Evolutionary conservation across 2,888 invertebrate species (phyloP).

Genomic region (Pseudolycoriella hygida): DNA sequence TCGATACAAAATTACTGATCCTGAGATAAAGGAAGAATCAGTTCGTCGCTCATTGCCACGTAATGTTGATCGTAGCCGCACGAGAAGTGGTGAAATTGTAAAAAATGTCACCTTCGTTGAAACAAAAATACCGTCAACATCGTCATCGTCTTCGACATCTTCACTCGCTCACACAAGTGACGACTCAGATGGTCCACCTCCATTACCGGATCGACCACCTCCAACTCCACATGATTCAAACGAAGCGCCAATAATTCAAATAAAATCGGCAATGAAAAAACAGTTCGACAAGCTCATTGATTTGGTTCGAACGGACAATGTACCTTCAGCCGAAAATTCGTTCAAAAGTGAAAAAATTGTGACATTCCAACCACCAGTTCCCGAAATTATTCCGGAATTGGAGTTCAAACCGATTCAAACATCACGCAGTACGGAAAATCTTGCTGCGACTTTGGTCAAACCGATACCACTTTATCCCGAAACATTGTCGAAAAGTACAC

Average conservation of each 20-base stretch:
- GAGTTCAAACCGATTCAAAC: constrained; percentile 9
- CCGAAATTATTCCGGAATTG: neutral
- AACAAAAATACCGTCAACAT: too few relatives aligned
- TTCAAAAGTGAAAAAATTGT: neutral
- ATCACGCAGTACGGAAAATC: constrained; percentile 9
- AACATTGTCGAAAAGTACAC: constrained; percentile 9
- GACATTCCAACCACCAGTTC: neutral
- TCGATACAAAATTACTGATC: too few relatives aligned
- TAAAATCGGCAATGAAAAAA: neutral
- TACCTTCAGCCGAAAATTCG: too few relatives aligned
- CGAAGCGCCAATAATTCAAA: neutral
- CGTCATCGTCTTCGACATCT: too few relatives aligned
- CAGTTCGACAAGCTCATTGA: neutral
- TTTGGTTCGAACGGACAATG: too few relatives aligned
- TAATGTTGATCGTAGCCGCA: too few relatives aligned
- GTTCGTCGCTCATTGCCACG: too few relatives aligned
- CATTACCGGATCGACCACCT: neutral
- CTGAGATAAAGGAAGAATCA: too few relatives aligned
- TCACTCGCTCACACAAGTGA: neutral
- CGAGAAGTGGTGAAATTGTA: too few relatives aligned
- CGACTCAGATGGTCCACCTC: neutral
- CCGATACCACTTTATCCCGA: constrained; percentile 8
- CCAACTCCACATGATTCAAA: neutral
- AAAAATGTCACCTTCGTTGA: too few relatives aligned
- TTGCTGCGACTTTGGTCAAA: constrained; percentile 5